Evolutionary conservation across 2,113 vertebrate genomes (phyloP).

Genomic region (Thalassarche chlororhynchos): DNA sequence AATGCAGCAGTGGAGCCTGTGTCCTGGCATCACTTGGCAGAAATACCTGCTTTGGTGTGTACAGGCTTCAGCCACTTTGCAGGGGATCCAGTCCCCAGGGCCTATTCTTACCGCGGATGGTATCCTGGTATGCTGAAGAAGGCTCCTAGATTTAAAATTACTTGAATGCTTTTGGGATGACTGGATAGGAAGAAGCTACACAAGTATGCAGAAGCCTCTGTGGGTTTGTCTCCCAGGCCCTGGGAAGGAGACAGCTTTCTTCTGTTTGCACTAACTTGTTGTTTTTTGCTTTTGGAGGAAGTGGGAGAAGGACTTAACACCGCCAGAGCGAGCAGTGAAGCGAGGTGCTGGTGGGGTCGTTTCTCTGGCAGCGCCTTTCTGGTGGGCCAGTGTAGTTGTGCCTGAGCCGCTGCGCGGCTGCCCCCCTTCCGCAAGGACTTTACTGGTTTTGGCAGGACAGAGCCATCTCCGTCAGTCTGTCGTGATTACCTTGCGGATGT

Average conservation of each 20-base stretch:
- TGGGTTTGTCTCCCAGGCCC: constrained; percentile 24
- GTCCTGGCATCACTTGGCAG: not conserved
- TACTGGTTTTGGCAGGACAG: not conserved
- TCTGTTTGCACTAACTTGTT: not conserved
- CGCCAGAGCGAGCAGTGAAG: fast-evolving
- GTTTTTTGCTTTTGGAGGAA: not conserved
- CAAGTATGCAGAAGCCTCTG: constrained; percentile 32
- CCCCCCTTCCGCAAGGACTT: not conserved
- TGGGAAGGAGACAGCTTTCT: constrained; percentile 12
- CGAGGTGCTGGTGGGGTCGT: fast-evolving
- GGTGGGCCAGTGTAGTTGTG: not conserved
- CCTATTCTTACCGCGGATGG: not conserved
- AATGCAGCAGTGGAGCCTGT: not conserved
- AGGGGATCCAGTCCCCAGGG: not conserved
- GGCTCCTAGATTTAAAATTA: not conserved
- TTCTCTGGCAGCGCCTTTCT: not conserved
- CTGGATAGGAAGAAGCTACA: constrained; percentile 16
- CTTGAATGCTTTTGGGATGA: constrained; percentile 47
- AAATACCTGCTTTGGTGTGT: not conserved
- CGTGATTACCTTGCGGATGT: fast-evolving
- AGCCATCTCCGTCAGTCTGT: fast-evolving
- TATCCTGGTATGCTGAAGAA: not conserved
- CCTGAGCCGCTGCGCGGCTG: not conserved
- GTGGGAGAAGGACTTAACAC: not conserved
- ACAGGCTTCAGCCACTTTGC: not conserved